These are phyloP conservation scores for Prionailurus bengalensis DNA, from an alignment of 2,113 vertebrate species.

Conservation along the genomic window DNA sequence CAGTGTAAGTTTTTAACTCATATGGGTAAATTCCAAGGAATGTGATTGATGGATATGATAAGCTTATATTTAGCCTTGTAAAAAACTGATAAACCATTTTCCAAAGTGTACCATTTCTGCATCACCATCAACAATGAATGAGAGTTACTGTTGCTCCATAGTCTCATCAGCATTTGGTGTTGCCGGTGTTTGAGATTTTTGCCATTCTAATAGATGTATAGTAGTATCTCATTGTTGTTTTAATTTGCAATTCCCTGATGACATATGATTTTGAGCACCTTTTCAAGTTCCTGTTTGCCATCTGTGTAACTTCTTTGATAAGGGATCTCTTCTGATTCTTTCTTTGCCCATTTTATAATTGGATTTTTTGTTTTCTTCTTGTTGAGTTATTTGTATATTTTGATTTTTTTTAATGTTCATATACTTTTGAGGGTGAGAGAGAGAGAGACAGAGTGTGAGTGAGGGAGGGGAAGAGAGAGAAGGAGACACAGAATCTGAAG, in stretches of 20 bases:
- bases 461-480: no score
- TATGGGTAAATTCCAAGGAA: not conserved
- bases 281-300: not conserved
- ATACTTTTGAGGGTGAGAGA: no score
- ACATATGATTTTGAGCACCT: not conserved
- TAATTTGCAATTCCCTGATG: not conserved
- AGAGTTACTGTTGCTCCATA: not conserved
- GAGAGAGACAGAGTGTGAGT: no score
- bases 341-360: not conserved
- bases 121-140: not conserved
- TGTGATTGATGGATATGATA: not conserved
- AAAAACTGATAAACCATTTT: not conserved
- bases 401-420: not conserved
- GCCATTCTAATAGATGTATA: not conserved
- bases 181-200: not conserved
- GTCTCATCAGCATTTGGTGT: not conserved
- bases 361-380: not conserved
- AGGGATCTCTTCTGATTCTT: not conserved
- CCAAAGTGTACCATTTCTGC: not conserved
- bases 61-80: not conserved
- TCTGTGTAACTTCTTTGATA: not conserved
- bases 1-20: not conserved
- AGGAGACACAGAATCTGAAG: no score
- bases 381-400: not conserved
- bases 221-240: not conserved